Evolutionary conservation across 1,140 invertebrate genomes (phyloP).

Genomic region (Drosophila persimilis): DNA sequence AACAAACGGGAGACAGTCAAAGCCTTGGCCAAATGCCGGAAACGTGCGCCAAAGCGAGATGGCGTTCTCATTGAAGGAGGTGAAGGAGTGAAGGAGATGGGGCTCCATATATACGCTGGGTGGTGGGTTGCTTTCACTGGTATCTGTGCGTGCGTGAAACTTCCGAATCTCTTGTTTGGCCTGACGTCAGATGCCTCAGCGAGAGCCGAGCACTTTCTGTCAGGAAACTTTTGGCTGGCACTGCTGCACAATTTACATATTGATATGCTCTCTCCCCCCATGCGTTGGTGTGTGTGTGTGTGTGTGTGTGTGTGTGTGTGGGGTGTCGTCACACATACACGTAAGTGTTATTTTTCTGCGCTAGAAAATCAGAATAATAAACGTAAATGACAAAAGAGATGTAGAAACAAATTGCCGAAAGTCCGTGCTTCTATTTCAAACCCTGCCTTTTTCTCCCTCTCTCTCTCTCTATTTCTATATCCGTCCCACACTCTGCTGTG

Average conservation of each 20-base stretch:
- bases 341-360: constrained; percentile 81
- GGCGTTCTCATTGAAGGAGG: constrained; percentile 60
- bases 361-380: constrained; percentile 81
- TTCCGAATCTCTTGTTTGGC: background rate
- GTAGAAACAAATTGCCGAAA: constrained; percentile 70
- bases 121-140: constrained; percentile 5
- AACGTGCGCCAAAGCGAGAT: constrained; percentile 78
- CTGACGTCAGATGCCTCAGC: background rate
- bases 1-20: too few species aligned
- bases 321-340: constrained; percentile 33
- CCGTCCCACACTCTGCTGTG: constrained; percentile 11
- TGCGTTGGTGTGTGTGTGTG: constrained; percentile 7
- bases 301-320: background rate
- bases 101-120: background rate
- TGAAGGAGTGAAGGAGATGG: background rate
- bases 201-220: background rate
- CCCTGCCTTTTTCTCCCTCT: background rate
- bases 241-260: constrained; percentile 27
- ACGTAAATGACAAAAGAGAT: constrained; percentile 73
- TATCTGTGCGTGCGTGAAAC: constrained; percentile 38
- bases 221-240: constrained; percentile 30
- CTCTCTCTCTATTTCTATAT: constrained; percentile 5
- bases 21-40: constrained; percentile 58
- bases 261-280: background rate
- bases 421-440: background rate